Evolutionary conservation across 2,113 vertebrate genomes (phyloP).

Genomic region (Speoplatyrhinus poulsoni): DNA sequence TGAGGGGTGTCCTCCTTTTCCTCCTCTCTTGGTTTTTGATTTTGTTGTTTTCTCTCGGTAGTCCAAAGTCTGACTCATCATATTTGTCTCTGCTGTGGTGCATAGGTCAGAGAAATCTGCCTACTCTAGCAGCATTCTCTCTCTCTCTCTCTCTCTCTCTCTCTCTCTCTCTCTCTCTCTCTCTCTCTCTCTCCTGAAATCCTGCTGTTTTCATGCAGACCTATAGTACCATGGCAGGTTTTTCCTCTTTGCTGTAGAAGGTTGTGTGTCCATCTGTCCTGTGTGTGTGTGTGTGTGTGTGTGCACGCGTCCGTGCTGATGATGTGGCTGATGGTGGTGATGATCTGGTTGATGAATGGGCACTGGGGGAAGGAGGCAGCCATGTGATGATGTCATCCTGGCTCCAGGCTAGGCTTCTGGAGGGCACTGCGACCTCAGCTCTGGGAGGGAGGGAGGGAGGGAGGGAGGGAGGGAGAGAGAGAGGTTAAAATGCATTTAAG

Average conservation of each 20-base stretch:
- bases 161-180: neutral
- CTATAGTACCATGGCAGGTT: conserved; percentile 28
- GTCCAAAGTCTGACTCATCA: conserved; percentile 68
- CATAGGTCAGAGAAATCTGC: conserved; percentile 71
- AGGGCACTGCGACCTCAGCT: conserved; percentile 67
- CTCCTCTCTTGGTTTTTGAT: conserved; percentile 43
- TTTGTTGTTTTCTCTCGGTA: conserved; percentile 61
- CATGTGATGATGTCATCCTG: conserved; percentile 69
- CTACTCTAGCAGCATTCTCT: conserved; percentile 59
- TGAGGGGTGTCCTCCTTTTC: conserved; percentile 1
- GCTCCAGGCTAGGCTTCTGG: conserved; percentile 49
- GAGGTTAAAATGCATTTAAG: neutral
- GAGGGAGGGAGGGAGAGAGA: neutral
- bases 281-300: conserved; percentile 12
- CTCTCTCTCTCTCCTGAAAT: neutral
- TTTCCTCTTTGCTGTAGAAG: conserved; percentile 31
- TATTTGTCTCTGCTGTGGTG: conserved; percentile 52
- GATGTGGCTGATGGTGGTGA: conserved; percentile 64
- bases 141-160: conserved; percentile 29
- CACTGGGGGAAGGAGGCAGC: conserved; percentile 55
- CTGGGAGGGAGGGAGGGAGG: conserved; percentile 8
- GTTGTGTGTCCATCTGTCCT: conserved; percentile 10
- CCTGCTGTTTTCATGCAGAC: conserved; percentile 27
- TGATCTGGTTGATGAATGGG: conserved; percentile 72
- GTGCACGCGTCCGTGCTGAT: conserved; percentile 32